phyloP scores from a whole-genome alignment of 1,140 invertebrate genomes.

The Tyrophagus putrescentiae region DNA sequence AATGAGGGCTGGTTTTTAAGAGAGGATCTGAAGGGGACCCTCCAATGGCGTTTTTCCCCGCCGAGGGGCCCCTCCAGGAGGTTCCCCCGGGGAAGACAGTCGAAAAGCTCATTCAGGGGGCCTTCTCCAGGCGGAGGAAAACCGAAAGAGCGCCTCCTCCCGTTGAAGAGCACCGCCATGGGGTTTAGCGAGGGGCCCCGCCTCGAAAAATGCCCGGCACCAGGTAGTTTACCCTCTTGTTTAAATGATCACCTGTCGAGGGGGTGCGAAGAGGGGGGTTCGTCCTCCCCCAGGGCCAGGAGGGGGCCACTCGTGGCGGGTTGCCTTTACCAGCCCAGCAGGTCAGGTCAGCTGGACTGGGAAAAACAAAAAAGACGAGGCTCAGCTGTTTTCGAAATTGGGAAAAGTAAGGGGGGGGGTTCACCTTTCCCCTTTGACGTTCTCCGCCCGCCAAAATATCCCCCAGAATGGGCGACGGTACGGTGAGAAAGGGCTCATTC shows the following conservation, averaged over 20 bases:
- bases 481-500: conserved; percentile 59
- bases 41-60: too few species aligned
- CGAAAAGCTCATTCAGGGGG: conserved; percentile 37
- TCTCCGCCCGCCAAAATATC: conserved; percentile 35
- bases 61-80: conserved; percentile 24
- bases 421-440: background rate
- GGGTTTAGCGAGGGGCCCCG: conserved; percentile 12
- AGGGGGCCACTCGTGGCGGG: conserved; percentile 50
- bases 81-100: conserved; percentile 24
- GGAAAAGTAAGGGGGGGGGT: background rate
- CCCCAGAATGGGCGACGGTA: conserved; percentile 61
- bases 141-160: conserved; percentile 53
- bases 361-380: conserved; percentile 28
- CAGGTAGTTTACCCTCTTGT: conserved; percentile 47
- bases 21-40: too few species aligned
- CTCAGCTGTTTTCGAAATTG: background rate
- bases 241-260: conserved; percentile 68
- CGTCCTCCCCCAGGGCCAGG: conserved; percentile 51
- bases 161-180: conserved; percentile 37
- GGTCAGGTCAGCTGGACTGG: conserved; percentile 69
- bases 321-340: conserved; percentile 65
- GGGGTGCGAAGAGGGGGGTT: conserved; percentile 67
- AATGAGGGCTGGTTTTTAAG: conserved; percentile 24
- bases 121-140: conserved; percentile 76
- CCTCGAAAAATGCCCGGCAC: background rate